Evolutionary conservation across 2,113 vertebrate species (phyloP).

Genomic region (Hemiprocne comata): DNA sequence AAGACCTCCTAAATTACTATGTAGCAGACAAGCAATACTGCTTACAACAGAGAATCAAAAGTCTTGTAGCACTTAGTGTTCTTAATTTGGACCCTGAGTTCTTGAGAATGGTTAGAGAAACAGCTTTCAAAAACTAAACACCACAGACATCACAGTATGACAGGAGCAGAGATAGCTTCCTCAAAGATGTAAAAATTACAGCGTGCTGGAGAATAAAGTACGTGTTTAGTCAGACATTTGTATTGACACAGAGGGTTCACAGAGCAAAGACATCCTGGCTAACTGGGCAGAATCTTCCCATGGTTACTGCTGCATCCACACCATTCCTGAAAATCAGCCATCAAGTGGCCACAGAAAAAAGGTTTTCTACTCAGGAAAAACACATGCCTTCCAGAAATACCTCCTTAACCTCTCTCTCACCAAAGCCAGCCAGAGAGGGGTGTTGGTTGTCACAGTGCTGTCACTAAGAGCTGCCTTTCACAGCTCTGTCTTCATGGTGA

Average conservation of each 20-base stretch:
- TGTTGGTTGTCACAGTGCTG: rapidly evolving
- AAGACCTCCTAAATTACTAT: not conserved
- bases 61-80: rapidly evolving
- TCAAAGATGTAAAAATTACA: not conserved
- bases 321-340: not conserved
- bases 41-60: not conserved
- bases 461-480: not conserved
- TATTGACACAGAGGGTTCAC: not conserved
- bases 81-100: not conserved
- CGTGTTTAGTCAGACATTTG: not conserved
- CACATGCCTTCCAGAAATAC: not conserved
- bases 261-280: not conserved
- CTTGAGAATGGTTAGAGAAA: not conserved
- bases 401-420: not conserved
- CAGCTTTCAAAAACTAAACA: not conserved
- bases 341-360: not conserved
- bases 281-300: not conserved
- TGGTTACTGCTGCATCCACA: not conserved
- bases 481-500: not conserved
- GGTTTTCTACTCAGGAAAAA: not conserved
- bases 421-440: not conserved
- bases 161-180: not conserved
- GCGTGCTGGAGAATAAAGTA: not conserved
- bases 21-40: not conserved
- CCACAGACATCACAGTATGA: not conserved